phyloP scores from a whole-genome alignment of 2,113 vertebrate species.

The Oriolus oriolus region DNA sequence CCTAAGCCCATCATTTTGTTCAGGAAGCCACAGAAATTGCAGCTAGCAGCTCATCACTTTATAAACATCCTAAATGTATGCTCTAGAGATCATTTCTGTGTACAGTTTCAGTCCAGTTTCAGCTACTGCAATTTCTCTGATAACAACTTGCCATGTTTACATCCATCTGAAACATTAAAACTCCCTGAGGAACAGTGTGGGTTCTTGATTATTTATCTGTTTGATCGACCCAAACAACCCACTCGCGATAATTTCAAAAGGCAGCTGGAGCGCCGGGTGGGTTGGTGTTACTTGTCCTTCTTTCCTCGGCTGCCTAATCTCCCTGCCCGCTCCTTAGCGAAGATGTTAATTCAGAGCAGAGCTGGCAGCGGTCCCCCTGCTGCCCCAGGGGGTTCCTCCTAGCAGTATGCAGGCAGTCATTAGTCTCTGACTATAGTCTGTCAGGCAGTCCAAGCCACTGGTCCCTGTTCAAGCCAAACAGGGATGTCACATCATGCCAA shows the following conservation, averaged over 20 bases:
- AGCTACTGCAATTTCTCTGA: background rate
- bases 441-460: conserved; percentile 27
- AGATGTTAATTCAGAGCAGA: conserved; percentile 54
- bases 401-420: conserved; percentile 48
- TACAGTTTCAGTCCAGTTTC: background rate
- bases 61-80: background rate
- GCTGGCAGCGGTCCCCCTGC: background rate
- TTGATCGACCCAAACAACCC: background rate
- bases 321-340: conserved; percentile 18
- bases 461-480: background rate
- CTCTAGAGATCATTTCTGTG: background rate
- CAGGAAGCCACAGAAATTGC: background rate
- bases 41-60: background rate
- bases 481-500: conserved; percentile 22
- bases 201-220: background rate
- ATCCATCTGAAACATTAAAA: background rate
- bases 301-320: background rate
- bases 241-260: background rate
- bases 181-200: background rate
- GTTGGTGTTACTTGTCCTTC: background rate
- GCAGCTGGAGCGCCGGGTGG: background rate
- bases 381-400: conserved; percentile 45
- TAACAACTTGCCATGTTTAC: background rate
- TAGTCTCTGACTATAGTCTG: conserved; percentile 33
- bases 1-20: background rate